Base-by-base conservation (phyloP, 2,113 vertebrate species). In the Xyrauchen texanus region DNA sequence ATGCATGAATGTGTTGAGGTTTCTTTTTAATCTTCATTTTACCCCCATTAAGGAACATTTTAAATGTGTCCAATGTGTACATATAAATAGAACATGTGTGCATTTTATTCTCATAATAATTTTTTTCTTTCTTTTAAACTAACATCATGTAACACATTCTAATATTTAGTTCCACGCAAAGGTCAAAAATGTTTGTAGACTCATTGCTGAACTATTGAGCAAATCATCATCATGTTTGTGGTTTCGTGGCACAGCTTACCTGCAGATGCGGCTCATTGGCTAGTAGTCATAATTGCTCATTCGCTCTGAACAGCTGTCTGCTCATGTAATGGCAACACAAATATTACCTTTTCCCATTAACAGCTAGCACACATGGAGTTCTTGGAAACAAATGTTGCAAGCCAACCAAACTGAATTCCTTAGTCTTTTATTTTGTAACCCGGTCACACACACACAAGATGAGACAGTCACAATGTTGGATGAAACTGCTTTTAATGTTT, bases 91-190 rank as follows among this genome's bases (percentile, higher is more conserved):
- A 34, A 34, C 21, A 34, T 34, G 21, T 34, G 21, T 34, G 21
- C 21, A 34, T 34, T 34, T 34, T 34, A 34, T 34, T 34, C 21
- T 34, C 21, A 34, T 34, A 34, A 34, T 34, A 34, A 34, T 34
- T 34, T 34, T 34, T 34, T 34, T 34, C 21, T 34, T 34, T 34
- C 21, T 34, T 34, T 34, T 34, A 34, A 34, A 34, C 21, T 34
- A n/a, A n/a, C n/a, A 34, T 34, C 21, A 34, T 34, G 21, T 34
- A 34, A 1, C 3, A 34, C 21, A 34, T 34, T 1, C 21, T 34
- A 34, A 49, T 49, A 49, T 84, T 81, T 85, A 81, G 85, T 84
- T 16, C 13, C 8, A 49, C 15, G 8, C 47, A 47, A 49, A 49
- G 13, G 13, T 67, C 7, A 47, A 44, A 15, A 7, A 9, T 2